phyloP scores from a whole-genome alignment of 2,797 vertebrate genomes.

The Nannoperca obscura region DNA sequence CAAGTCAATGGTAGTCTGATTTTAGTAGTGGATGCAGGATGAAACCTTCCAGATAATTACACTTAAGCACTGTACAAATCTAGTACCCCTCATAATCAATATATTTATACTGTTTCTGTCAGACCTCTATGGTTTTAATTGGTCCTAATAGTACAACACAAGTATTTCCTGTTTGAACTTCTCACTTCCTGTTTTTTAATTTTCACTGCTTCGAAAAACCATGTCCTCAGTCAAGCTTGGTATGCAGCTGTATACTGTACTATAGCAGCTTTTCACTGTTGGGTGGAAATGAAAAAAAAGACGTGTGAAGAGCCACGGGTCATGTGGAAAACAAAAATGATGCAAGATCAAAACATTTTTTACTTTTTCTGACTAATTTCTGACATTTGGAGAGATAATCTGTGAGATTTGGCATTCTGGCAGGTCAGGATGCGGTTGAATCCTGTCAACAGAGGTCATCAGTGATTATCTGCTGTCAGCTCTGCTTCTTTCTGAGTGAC shows the following conservation, averaged over 20 bases:
- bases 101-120: constrained; percentile 65
- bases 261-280: constrained; percentile 27
- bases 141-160: constrained; percentile 79
- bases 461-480: constrained; percentile 61
- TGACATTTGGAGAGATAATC: constrained; percentile 53
- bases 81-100: constrained; percentile 21
- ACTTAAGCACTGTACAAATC: constrained; percentile 33
- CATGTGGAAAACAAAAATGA: constrained; percentile 20
- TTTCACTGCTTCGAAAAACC: constrained; percentile 77
- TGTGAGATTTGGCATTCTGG: constrained; percentile 41
- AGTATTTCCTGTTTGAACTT: constrained; percentile 91
- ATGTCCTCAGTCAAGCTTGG: constrained; percentile 76
- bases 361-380: constrained; percentile 46
- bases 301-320: neutral
- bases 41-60: constrained; percentile 36
- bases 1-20: neutral
- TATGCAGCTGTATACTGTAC: constrained; percentile 76
- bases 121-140: constrained; percentile 71
- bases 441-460: constrained; percentile 65
- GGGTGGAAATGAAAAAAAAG: neutral
- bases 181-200: constrained; percentile 89
- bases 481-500: constrained; percentile 35
- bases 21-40: neutral
- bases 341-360: constrained; percentile 27
- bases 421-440: constrained; percentile 63